Evolutionary conservation across 2,113 vertebrate species (phyloP), one percentile per base, ranked within the genome.

Genomic region (Hyla sarda): DNA sequence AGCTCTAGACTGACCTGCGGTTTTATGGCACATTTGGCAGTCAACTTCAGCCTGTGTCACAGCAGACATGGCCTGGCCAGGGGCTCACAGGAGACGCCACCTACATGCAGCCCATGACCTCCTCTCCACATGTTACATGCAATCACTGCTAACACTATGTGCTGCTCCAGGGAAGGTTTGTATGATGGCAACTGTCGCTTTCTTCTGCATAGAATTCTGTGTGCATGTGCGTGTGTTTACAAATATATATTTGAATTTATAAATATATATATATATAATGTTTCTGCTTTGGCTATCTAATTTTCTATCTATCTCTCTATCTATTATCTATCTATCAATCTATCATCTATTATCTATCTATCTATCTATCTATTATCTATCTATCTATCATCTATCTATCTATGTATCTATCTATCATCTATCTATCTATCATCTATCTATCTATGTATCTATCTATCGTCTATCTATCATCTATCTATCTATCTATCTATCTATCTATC

Each of bases 11-110:
- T 96, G 96, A 96, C 95, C 92, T 96, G 94, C 87, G 91, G 94
- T 96, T 98, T 97, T 96, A 97, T 96, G 93, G 95, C 95, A 94
- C 93, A 95, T 90, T 95, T 94, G 94, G 95, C 93, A 94, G 92
- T 93, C 95, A 96, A 93, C 93, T 96, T 95, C 90, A 93, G 93
- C 93, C 92, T 95, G 95, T 93, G 93, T 93, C 90, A 90, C 90
- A 89, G 89, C 90, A 92, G 94, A 91, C 96, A 91, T 86, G 92
- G 92, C 93, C 92, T 60, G 94, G 90, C 91, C 94, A 90, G 52
- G 91, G 87, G 89, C 92, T 91, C 91, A 91, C 89, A 93, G 89
- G 91, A 95, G 94, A 95, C 89, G 74, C 94, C 93, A 94, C 94
- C 93, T 91, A 88, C 93, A 92, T 91, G 93, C 91, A 92, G 84